These are phyloP conservation scores for Pseudocheirus occidentalis DNA, from an alignment of 2,797 vertebrate species.

Conservation along the genomic window DNA sequence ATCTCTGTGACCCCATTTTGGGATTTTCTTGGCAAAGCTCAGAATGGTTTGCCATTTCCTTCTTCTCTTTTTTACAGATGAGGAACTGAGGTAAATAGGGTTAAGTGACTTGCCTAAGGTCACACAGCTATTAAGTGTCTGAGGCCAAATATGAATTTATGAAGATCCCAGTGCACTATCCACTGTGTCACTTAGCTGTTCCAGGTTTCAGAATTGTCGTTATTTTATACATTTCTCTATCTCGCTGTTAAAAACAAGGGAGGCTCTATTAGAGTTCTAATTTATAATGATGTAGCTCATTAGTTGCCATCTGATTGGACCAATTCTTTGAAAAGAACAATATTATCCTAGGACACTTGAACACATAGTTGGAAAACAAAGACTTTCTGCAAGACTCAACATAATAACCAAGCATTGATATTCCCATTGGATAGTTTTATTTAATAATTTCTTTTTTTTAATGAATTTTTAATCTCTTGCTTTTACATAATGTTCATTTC, in stretches of 20 bases:
- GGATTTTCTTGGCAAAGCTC: not conserved
- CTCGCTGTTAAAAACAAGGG: conserved; percentile 42
- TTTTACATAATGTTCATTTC: not conserved
- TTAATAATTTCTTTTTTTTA: conserved; percentile 37
- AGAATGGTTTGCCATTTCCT: not conserved
- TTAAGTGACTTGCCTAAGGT: not conserved
- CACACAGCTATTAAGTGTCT: not conserved
- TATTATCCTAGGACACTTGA: conserved; percentile 62
- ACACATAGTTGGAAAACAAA: conserved; percentile 42
- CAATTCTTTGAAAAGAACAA: conserved; percentile 60
- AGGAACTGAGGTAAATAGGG: not conserved
- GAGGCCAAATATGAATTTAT: not conserved
- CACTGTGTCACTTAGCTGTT: not conserved
- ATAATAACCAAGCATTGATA: conserved; percentile 46
- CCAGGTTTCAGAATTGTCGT: conserved; percentile 41
- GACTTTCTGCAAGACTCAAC: conserved; percentile 43
- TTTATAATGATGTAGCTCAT: conserved; percentile 59
- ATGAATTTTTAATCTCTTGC: not conserved
- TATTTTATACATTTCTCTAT: conserved; percentile 57
- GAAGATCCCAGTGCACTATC: not conserved
- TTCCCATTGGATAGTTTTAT: conserved; percentile 53
- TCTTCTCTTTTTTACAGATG: not conserved
- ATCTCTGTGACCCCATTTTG: not conserved
- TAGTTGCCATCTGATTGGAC: conserved; percentile 58
- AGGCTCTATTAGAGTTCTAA: conserved; percentile 51